Base-by-base conservation (phyloP, 2,797 vertebrate genomes). In the Microchirus variegatus region DNA sequence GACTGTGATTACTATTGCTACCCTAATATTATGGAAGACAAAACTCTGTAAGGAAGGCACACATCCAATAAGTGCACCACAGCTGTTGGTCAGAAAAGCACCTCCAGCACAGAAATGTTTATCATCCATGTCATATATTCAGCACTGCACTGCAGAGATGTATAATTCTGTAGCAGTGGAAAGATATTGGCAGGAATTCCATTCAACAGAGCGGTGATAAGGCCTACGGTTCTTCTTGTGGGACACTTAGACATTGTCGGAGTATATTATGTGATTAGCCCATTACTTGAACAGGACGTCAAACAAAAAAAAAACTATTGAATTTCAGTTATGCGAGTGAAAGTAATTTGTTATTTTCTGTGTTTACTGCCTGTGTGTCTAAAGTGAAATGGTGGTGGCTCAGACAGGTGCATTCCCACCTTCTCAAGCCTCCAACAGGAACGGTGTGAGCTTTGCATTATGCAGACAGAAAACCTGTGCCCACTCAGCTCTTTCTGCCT, bases 381-480 rank as follows among this genome's bases (percentile, higher is more conserved):
- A 26, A 3, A 3, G 26, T 26, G 26, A 26, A 26, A 26, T n/a
- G 19, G 26, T 31, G 4, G 47, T 52, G 70, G 65, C 65, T 48
- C 9, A 73, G 73, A 75, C 15, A 22, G 48, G 72, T 31, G 70
- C 70, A 73, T 74, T 77, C 83, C 67, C 67, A 78, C 59, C 70
- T 77, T 54, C 78, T 75, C 58, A 6, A 67, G 70, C 52, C 84
- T 86, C 89, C 86, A 80, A 83, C 53, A 79, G 85, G 82, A 82
- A 75, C 84, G 73, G 76, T 87, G 88, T 91, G 93, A 53, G 87
- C 77, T 82, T 89, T 93, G 91, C 90, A 93, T 94, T 93, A 94
- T 84, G 91, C 92, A 95, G 93, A 93, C 88, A 89, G 82, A 79
- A 88, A 77, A 31, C 80, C 89, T 92, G 87, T 92, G 91, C 87